phyloP scores from a whole-genome alignment of 2,888 invertebrate species.

The Melikaiella ostensackeni region DNA sequence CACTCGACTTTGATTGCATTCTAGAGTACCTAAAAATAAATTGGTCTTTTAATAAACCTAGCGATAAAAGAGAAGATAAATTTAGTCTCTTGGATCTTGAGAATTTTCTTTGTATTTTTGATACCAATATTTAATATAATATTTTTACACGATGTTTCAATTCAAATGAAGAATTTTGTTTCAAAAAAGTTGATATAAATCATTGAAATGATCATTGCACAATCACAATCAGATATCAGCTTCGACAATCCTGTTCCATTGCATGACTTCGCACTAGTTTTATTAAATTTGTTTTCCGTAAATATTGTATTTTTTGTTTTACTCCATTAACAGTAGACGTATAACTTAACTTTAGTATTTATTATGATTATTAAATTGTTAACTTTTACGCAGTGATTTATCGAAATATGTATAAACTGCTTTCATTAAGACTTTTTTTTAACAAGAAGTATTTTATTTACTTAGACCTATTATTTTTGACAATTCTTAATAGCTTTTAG shows the following conservation, averaged over 20 bases:
- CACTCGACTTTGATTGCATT: conserved; percentile 17
- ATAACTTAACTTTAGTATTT: not conserved
- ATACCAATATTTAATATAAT: not conserved
- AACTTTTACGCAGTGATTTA: not conserved
- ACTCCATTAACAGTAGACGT: not conserved
- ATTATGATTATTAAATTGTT: not conserved
- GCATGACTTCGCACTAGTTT: conserved; percentile 40
- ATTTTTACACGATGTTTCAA: not conserved
- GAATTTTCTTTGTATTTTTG: not conserved
- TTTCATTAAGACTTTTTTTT: not conserved
- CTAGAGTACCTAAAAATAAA: conserved; percentile 17
- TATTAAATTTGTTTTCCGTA: conserved; percentile 36
- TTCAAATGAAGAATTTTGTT: not conserved
- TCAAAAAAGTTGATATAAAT: not conserved
- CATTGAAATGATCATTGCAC: conserved; percentile 17
- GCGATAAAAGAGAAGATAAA: not conserved
- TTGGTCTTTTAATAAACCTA: conserved; percentile 24
- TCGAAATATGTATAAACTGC: not conserved
- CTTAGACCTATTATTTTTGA: conserved; percentile 42
- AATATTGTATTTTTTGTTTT: conserved; percentile 8
- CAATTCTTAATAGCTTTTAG: conserved; percentile 37
- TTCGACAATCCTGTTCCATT: conserved; percentile 28
- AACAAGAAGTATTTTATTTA: conserved; percentile 31
- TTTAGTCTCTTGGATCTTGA: not conserved
- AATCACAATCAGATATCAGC: conserved; percentile 37